Evolutionary conservation across 2,888 invertebrate genomes (phyloP), one percentile per base, ranked within the genome.

Genomic region (Parthenolecanium corni): DNA sequence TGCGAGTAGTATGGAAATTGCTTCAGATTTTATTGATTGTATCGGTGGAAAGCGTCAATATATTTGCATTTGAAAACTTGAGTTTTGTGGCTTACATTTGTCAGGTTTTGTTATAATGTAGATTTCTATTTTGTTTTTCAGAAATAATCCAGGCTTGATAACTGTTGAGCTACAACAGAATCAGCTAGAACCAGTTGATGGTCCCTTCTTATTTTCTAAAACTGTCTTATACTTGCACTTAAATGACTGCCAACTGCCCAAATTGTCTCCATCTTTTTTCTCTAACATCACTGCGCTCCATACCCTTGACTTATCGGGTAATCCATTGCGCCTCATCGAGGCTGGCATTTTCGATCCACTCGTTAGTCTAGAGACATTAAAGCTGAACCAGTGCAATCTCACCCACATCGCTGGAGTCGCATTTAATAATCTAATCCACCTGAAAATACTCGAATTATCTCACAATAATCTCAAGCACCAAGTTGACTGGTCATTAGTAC

Each of bases 81-180:
- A n/a, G n/a, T n/a, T n/a, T n/a, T n/a, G n/a, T n/a, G n/a, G n/a
- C n/a, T n/a, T n/a, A n/a, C n/a, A n/a, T n/a, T n/a, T n/a, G n/a
- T n/a, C n/a, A n/a, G n/a, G n/a, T n/a, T n/a, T n/a, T n/a, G n/a
- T n/a, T n/a, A n/a, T n/a, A n/a, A n/a, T n/a, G n/a, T n/a, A n/a
- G n/a, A n/a, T n/a, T n/a, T n/a, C n/a, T n/a, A n/a, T n/a, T n/a
- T n/a, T n/a, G n/a, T n/a, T n/a, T n/a, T n/a, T 65, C 80, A 85
- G 84, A 69, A 83, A 83, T 71, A 80, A 80, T 52, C 80, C 80
- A 4, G 85, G 85, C 20, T 76, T 85, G 58, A 79, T 85, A 61
- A 82, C 83, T 63, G 76, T 85, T 68, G 84, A 85, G 70, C 76
- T 85, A 4, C 83, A 84, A 71, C 80, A 81, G 69, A 85, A 85